Evolutionary conservation across 2,797 vertebrate species (phyloP), one percentile per base, ranked within the genome.

Genomic region (Staurois parvus): DNA sequence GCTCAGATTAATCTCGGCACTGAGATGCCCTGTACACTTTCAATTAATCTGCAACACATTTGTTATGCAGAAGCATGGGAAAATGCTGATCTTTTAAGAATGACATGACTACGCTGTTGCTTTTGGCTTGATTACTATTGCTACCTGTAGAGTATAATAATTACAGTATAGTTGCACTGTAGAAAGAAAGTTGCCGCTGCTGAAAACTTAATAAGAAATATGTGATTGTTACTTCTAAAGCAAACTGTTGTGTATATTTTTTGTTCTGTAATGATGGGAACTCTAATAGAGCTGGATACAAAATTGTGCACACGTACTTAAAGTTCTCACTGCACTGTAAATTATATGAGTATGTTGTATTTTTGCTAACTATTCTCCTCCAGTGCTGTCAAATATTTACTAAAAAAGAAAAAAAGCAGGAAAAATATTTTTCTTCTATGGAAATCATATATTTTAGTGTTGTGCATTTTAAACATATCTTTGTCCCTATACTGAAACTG

Each of bases 41-140:
- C 87, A 91, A 82, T 91, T 91, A 92, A 90, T 92, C 89, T 92
- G 90, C 86, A 87, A 83, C 62, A 83, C 88, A 81, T 90, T 91
- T 90, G 89, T 90, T 91, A 90, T 91, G 88, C 88, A 92, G 92
- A 91, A 93, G 88, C 92, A 87, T 91, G 91, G 90, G 91, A 90
- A 92, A 92, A 90, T 88, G 88, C 88, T 91, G 88, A 90, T 93
- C 90, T 93, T 90, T 90, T 89, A 86, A 89, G 88, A 88, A 86
- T 89, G 89, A 89, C 84, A 85, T 87, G 88, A 90, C 89, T 88
- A 89, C 91, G 90, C 82, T 89, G 89, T 93, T 90, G 90, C 90
- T 89, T 91, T 91, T 90, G 90, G 87, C 80, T 79, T 91, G 91
- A 92, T 89, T 88, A 93, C 89, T 86, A 89, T 87, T 90, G 89